A percentile compares a stretch with the other conserved stretches of the same genome.
Conservation (phyloP, 2,113 vertebrate genomes). For the Corydoras sp. region DNA sequence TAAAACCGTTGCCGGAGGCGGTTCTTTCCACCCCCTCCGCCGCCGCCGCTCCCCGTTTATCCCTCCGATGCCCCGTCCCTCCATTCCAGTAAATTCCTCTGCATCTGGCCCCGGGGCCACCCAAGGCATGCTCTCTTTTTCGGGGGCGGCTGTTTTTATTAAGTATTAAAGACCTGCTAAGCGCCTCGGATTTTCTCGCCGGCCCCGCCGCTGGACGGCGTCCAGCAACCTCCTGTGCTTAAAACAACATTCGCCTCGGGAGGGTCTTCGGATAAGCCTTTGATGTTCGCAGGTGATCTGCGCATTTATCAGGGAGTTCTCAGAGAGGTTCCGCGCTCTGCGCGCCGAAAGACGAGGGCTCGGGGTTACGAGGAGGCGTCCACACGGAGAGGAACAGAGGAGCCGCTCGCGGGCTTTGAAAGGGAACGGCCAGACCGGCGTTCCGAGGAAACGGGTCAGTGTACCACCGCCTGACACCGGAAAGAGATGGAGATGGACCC, state of each 20-base stretch:
- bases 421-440: no score
- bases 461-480: background rate
- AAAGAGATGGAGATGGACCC: constrained; percentile 26
- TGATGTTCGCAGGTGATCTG: constrained; percentile 32
- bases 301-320: constrained; percentile 1
- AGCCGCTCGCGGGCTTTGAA: no score
- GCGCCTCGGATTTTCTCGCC: constrained; percentile 25
- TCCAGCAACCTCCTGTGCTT: constrained; percentile 24
- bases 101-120: constrained; percentile 55
- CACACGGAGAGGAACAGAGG: no score
- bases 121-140: constrained; percentile 48
- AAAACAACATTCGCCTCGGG: constrained; percentile 34
- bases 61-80: constrained; percentile 25
- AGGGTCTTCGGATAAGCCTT: constrained; percentile 19
- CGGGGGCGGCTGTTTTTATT: constrained; percentile 51
- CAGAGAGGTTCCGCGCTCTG: background rate
- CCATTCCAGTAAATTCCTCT: constrained; percentile 57
- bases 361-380: no score
- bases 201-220: constrained; percentile 4
- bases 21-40: constrained; percentile 40
- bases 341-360: no score
- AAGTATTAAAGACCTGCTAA: constrained; percentile 44
- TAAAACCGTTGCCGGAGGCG: constrained; percentile 28
- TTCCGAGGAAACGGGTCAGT: no score
- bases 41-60: constrained; percentile 31